These are phyloP conservation scores for Butastur rufipennis DNA, from an alignment of 2,113 vertebrate species.

Conservation along the genomic window DNA sequence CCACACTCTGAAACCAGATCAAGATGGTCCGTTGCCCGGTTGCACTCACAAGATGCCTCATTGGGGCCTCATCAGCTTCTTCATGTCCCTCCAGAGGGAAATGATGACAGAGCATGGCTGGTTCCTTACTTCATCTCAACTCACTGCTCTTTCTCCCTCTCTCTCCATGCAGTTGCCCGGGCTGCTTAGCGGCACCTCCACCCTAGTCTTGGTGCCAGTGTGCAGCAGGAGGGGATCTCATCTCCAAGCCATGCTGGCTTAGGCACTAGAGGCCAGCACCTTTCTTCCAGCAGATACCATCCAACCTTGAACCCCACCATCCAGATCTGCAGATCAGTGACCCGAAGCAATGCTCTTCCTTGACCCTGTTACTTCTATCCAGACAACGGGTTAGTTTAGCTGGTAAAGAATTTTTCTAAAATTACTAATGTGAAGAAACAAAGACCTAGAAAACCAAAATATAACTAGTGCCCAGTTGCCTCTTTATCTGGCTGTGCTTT, in stretches of 20 bases:
- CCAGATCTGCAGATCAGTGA: neutral
- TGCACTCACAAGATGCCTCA: neutral
- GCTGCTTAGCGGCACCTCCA: neutral
- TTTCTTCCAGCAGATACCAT: neutral
- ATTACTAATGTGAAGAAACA: neutral
- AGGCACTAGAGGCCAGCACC: neutral
- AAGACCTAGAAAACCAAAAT: constrained; percentile 18
- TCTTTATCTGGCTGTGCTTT: constrained; percentile 37
- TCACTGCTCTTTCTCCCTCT: neutral
- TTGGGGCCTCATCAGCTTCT: neutral
- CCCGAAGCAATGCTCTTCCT: neutral
- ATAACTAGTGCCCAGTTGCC: neutral
- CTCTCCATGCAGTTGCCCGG: neutral
- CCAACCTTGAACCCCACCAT: neutral
- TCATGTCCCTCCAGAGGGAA: neutral
- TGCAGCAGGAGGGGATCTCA: neutral
- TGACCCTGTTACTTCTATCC: neutral
- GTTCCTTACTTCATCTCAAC: neutral
- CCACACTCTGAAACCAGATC: neutral
- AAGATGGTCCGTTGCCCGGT: neutral
- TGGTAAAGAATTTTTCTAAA: neutral
- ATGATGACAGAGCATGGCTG: neutral
- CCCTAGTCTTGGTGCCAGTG: fast-evolving
- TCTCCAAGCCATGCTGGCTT: neutral
- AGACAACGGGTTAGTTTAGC: neutral